phyloP scores from a whole-genome alignment of 2,888 invertebrate genomes.

The Platypus cylindrus region DNA sequence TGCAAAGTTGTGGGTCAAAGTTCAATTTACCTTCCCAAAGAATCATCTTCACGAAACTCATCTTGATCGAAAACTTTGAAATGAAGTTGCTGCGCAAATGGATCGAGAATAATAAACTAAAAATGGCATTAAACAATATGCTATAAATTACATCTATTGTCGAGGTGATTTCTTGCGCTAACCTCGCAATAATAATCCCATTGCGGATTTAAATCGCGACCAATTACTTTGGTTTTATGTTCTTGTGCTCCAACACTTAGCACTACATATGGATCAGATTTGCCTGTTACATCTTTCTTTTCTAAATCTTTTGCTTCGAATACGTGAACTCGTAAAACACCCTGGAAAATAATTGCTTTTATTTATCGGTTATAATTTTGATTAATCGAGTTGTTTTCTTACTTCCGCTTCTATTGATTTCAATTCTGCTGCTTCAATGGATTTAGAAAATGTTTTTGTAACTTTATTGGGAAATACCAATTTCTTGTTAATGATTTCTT shows the following conservation, averaged over 20 bases:
- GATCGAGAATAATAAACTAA: slow-evolving; percentile 27
- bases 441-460: slow-evolving; percentile 71
- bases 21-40: slow-evolving; percentile 26
- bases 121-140: slow-evolving; percentile 8
- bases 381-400: slow-evolving; percentile 15
- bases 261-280: slow-evolving; percentile 91
- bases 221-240: slow-evolving; percentile 81
- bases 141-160: background rate
- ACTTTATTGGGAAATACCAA: slow-evolving; percentile 93
- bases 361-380: background rate
- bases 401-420: slow-evolving; percentile 87
- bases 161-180: slow-evolving; percentile 23
- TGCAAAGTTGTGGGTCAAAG: background rate
- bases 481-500: slow-evolving; percentile 38
- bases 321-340: slow-evolving; percentile 82
- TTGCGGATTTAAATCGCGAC: slow-evolving; percentile 82
- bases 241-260: slow-evolving; percentile 82
- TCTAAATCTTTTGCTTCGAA: slow-evolving; percentile 87
- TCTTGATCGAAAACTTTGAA: slow-evolving; percentile 27
- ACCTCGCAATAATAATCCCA: slow-evolving; percentile 98
- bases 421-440: slow-evolving; percentile 64
- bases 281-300: slow-evolving; percentile 87
- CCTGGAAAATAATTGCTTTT: slow-evolving; percentile 41
- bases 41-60: slow-evolving; percentile 25
- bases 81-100: slow-evolving; percentile 24